Evolutionary conservation across 1,140 invertebrate genomes (phyloP).

Genomic region (Akabosia matsudoensis): DNA sequence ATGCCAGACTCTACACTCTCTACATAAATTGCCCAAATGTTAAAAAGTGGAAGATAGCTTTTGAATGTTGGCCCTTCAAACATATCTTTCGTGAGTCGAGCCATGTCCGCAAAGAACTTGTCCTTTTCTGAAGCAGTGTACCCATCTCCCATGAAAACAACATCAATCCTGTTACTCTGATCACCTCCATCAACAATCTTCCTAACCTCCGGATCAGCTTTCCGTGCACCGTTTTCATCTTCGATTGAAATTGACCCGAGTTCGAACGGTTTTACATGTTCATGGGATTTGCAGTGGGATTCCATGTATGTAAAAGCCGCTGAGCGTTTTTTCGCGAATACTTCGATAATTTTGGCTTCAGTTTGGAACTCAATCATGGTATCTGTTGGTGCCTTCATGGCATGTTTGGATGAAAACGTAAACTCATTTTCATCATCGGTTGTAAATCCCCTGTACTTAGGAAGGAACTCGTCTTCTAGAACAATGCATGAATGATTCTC

Average conservation of each 20-base stretch:
- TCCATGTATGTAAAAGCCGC: conserved; percentile 24
- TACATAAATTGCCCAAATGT: conserved; percentile 44
- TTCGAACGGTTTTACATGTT: background rate
- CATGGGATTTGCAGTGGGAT: conserved; percentile 21
- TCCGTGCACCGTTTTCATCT: background rate
- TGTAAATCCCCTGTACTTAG: conserved; percentile 6
- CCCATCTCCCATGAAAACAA: conserved; percentile 46
- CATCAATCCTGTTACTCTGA: conserved; percentile 41
- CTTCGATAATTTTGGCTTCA: conserved; percentile 33
- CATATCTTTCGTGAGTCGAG: conserved; percentile 37
- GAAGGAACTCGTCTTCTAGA: background rate
- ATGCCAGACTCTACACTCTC: conserved; percentile 15
- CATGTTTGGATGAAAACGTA: background rate
- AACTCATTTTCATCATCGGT: conserved; percentile 20
- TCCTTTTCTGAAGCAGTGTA: conserved; percentile 29
- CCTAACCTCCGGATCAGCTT: conserved; percentile 26
- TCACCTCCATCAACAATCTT: conserved; percentile 38
- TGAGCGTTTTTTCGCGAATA: conserved; percentile 27
- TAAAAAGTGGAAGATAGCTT: conserved; percentile 39
- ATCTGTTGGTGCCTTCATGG: conserved; percentile 11
- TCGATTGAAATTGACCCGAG: background rate
- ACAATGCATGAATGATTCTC: conserved; percentile 12
- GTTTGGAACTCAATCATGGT: background rate
- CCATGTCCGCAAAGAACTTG: conserved; percentile 41
- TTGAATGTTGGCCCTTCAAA: conserved; percentile 40